phyloP scores from a whole-genome alignment of 2,797 vertebrate genomes.

The Malacoctenus gilli region DNA sequence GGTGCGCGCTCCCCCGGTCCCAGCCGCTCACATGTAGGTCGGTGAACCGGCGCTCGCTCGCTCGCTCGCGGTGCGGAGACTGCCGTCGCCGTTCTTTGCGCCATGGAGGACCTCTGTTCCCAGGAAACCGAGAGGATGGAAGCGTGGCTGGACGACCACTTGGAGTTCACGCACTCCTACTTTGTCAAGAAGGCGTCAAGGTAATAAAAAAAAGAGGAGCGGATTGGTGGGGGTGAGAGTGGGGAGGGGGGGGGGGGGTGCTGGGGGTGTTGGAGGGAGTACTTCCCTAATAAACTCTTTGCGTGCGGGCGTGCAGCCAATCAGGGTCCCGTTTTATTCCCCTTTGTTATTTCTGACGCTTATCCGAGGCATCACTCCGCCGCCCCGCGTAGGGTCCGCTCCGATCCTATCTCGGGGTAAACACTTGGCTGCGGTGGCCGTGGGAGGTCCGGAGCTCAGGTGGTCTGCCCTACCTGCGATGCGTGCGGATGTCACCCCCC shows the following conservation, averaged over 20 bases:
- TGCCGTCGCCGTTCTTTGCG: conserved; percentile 22
- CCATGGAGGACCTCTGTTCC: conserved; percentile 81
- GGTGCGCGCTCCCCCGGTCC: not conserved
- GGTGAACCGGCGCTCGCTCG: conserved; percentile 13
- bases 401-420: too few species aligned
- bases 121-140: conserved; percentile 85
- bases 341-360: conserved; percentile 10
- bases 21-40: conserved; percentile 41
- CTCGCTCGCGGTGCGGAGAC: conserved; percentile 12
- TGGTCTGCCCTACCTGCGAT: not conserved
- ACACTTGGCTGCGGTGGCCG: too few species aligned
- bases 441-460: conserved; percentile 14
- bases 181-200: conserved; percentile 92
- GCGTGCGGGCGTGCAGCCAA: not conserved
- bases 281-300: conserved; percentile 1
- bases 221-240: too few species aligned
- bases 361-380: conserved; percentile 5
- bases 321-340: too few species aligned
- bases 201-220: conserved; percentile 76
- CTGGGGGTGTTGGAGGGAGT: too few species aligned
- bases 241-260: too few species aligned
- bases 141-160: conserved; percentile 96
- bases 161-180: conserved; percentile 91
- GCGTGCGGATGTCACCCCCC: too few species aligned
- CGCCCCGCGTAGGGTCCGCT: too few species aligned